Evolutionary conservation across 2,888 invertebrate species (phyloP), one percentile per base, ranked within the genome.

Genomic region (Imbricaverruca yamaguchii): DNA sequence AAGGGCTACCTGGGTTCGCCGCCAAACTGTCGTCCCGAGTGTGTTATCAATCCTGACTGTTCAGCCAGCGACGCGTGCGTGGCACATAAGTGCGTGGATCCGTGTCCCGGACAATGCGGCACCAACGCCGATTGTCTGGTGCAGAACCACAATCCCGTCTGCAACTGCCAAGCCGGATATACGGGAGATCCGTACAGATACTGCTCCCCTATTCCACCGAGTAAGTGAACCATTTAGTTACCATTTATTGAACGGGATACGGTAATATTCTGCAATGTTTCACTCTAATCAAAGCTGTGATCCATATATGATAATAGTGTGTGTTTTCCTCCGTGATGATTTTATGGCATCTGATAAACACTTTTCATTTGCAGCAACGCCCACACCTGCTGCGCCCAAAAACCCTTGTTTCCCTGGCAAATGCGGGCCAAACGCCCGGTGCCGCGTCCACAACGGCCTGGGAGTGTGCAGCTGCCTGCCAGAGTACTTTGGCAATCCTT

Each of bases 391-490:
- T 23, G 15, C 6, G n/a, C 9, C 11, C 21, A 67, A 56, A 25
- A 81, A 83, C 80, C 77, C 81, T 15, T 84, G 84, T 74, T 80
- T 80, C 57, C 80, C 82, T 39, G 82, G 83, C 57, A 61, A 81
- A 18, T 95, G 95, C 86, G 95, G 94, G 10, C 87, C 91, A 0
- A 93, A 94, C 85, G 93, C 95, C 12, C 92, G 93, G 87, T 96
- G 95, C 86, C 95, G 95, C 85, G 89, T 94, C 82, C 94, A 95
- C 39, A 57, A 78, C 91, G 93, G 80, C 25, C 9, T 93, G 56
- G 94, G 94, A 0, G 87, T 89, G 83, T 95, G 95, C 87, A 90
- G 91, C 39, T 94, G 94, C 86, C 86, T 92, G 83, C 89, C 91
- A 23, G 92, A 91, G 83, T 95, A 94, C 90, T 91, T 89, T 87